A percentile compares a stretch with the other conserved stretches of the same genome.
phyloP scores from a whole-genome alignment of 2,113 vertebrate genomes.

The Daphoenositta chrysoptera region DNA sequence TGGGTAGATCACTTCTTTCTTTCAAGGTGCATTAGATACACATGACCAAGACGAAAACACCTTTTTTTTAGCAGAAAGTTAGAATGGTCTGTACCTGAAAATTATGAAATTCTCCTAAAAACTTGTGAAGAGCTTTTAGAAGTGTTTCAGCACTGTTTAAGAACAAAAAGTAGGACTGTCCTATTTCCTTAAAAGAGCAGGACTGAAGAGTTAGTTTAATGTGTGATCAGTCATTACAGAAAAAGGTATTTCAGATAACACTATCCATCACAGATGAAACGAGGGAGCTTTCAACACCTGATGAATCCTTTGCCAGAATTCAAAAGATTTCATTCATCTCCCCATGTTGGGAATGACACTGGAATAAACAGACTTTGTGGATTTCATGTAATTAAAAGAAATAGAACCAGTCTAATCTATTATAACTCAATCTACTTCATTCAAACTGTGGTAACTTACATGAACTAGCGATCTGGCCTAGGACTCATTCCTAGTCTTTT shows the following conservation, averaged over 20 bases:
- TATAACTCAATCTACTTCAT: neutral
- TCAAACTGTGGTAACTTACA: neutral
- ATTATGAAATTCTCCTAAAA: neutral
- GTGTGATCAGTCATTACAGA: neutral
- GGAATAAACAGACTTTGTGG: neutral
- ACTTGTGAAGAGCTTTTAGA: neutral
- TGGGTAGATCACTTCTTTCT: neutral
- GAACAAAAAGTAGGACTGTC: neutral
- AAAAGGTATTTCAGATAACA: neutral
- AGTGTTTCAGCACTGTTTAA: neutral
- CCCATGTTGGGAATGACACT: neutral
- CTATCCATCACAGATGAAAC: neutral
- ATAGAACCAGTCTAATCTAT: neutral
- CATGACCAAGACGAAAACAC: neutral
- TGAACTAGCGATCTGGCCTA: neutral
- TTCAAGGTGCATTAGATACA: neutral
- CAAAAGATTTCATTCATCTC: neutral
- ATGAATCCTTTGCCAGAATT: neutral
- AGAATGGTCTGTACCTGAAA: neutral
- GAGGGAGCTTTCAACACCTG: neutral
- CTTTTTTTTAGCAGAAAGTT: neutral
- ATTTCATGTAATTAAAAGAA: neutral
- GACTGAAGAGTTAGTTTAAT: neutral
- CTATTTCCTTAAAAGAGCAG: neutral
- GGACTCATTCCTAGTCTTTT: neutral